These are phyloP conservation scores for Spongilla lacustris DNA, from an alignment of 37 sponge, comb jelly and placozoan genomes.

Conservation along the genomic window DNA sequence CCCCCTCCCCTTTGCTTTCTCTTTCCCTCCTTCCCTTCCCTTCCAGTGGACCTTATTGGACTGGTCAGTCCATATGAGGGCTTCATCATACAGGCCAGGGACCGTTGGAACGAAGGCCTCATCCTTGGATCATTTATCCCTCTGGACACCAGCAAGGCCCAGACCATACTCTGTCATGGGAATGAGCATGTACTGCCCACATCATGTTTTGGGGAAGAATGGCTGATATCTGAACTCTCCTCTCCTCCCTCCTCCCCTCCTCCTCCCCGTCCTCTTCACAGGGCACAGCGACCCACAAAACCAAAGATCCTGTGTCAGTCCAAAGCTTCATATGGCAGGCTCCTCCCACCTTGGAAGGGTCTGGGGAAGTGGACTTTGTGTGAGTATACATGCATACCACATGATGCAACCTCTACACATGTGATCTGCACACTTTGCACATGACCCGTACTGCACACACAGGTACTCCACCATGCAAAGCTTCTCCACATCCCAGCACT, in stretches of 20 bases:
- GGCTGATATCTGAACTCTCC: neutral
- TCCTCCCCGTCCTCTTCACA: neutral
- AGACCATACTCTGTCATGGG: neutral
- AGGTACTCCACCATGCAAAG: neutral
- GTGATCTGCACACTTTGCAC: too few relatives aligned
- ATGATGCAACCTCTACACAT: too few relatives aligned
- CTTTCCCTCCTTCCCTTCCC: neutral
- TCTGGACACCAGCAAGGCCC: neutral
- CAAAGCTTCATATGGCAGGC: neutral
- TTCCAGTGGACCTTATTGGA: neutral
- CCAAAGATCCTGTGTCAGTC: neutral
- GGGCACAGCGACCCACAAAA: neutral
- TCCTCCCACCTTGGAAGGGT: neutral
- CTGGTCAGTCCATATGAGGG: neutral
- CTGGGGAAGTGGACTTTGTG: neutral
- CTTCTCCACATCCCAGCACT: neutral
- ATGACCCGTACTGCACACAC: too few relatives aligned
- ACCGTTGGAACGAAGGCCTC: neutral
- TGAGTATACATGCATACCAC: neutral
- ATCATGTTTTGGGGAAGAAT: neutral
- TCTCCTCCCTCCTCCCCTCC: neutral
- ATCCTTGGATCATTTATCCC: neutral
- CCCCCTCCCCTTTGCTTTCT: too few relatives aligned
- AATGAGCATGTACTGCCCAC: neutral
- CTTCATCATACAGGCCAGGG: neutral